Evolutionary conservation across 2,113 vertebrate genomes (phyloP).

Genomic region (Clarias batrachus): DNA sequence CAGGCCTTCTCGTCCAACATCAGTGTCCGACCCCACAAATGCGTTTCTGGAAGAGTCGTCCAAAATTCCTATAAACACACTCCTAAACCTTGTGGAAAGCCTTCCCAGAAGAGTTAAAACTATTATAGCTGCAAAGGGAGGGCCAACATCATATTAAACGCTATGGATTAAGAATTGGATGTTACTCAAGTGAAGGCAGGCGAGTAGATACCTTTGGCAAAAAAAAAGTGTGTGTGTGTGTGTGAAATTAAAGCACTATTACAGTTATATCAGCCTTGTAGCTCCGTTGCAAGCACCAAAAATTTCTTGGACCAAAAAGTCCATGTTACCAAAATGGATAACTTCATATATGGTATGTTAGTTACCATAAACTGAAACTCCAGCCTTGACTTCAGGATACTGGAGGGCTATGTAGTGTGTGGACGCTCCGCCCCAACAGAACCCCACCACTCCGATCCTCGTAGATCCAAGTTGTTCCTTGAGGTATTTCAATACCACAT

Average conservation of each 20-base stretch:
- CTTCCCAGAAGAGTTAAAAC: too few relatives aligned
- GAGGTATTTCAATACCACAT: constrained; percentile 72
- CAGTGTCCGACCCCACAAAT: too few relatives aligned
- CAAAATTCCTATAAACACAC: too few relatives aligned
- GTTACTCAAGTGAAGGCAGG: too few relatives aligned
- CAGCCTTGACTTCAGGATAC: constrained; percentile 71
- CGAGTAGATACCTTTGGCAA: too few relatives aligned
- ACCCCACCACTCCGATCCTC: constrained; percentile 68
- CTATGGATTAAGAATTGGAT: too few relatives aligned
- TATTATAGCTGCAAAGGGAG: too few relatives aligned
- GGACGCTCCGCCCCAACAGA: constrained; percentile 79
- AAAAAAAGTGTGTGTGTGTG: too few relatives aligned
- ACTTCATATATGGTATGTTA: neutral
- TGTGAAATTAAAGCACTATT: neutral
- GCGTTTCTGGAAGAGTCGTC: too few relatives aligned
- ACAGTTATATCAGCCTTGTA: neutral
- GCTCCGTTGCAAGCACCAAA: neutral
- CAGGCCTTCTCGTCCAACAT: too few relatives aligned
- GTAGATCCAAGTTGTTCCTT: constrained; percentile 69
- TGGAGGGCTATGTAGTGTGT: constrained; percentile 73
- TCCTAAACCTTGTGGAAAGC: too few relatives aligned
- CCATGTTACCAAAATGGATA: neutral
- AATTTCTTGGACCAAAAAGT: neutral
- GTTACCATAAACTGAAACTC: constrained; percentile 75
- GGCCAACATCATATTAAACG: too few relatives aligned